Evolutionary conservation across 2,113 vertebrate genomes (phyloP), one percentile per base, ranked within the genome.

Genomic region (Gymnarchus niloticus): DNA sequence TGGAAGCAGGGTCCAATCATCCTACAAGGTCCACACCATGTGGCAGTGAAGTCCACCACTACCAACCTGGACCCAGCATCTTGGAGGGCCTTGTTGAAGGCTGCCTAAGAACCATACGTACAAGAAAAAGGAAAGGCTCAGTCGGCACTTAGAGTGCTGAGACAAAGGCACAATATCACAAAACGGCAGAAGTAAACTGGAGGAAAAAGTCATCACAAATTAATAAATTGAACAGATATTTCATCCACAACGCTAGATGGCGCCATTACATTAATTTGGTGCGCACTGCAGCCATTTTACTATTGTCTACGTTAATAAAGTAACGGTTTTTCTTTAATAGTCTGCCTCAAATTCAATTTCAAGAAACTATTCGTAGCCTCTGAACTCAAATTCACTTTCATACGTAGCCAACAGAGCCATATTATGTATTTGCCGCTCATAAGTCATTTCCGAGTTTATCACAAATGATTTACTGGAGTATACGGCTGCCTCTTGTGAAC

Each of bases 11-110:
- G 96, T 56, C 93, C 94, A 88, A 97, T 96, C 89, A 92, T 93
- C 90, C 96, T 95, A 90, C 96, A 97, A 21, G 96, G 96, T 46
- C 95, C 95, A 84, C 96, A 97, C 96, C 96, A 97, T 0, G 92
- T 92, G 3, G 96, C 96, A 3, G 95, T 96, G 85, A 97, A 97
- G 85, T 97, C 96, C 10, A 97, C 91, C 0, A 96, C 95, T 12
- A 97, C n/a, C 3, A 97, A 94, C 23, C 95, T 95, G 0, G 73
- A 81, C 25, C 91, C 94, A 81, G 96, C 95, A 49, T 82, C 5
- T 0, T 10, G 9, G 87, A 97, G 88, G 52, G 91, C 92, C 49
- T 84, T 0, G 6, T 93, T 83, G 84, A 97, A 96, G 57, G 91
- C 93, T 0, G 23, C 12, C 96, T 97, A 61, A 0, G n/a, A 57